Conservation (phyloP, 2,888 invertebrate species). For the Odontocerum albicorne region DNA sequence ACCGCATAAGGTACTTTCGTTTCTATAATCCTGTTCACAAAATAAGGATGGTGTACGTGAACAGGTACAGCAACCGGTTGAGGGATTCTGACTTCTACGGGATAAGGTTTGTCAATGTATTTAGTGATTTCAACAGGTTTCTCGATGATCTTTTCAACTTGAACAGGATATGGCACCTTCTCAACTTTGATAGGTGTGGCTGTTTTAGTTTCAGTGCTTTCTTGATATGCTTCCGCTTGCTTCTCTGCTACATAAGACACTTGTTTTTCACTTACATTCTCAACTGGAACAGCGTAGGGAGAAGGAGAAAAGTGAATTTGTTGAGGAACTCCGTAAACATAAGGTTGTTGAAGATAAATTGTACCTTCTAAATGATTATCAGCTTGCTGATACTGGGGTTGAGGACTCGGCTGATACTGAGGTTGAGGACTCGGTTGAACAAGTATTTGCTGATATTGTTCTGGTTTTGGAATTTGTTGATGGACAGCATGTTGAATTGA, state of each 20-base stretch:
- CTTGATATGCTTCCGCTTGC: too few species aligned
- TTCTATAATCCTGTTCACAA: conserved; percentile 57
- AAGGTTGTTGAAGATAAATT: conserved; percentile 9
- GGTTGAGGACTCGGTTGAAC: conserved; percentile 35
- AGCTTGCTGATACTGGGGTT: conserved; percentile 8
- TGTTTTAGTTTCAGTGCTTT: too few species aligned
- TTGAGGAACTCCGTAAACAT: conserved; percentile 10
- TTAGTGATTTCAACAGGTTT: conserved; percentile 55
- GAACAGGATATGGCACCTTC: conserved; percentile 50
- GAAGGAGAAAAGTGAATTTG: too few species aligned
- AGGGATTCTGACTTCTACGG: not conserved
- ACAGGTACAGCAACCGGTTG: conserved; percentile 47
- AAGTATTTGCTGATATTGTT: conserved; percentile 37
- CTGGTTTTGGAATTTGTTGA: conserved; percentile 36
- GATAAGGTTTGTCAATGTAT: conserved; percentile 50
- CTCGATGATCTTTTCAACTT: conserved; percentile 54
- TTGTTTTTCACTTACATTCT: too few species aligned
- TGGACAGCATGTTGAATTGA: not conserved
- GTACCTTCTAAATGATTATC: too few species aligned
- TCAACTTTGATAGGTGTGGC: too few species aligned
- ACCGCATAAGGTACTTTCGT: conserved; percentile 55
- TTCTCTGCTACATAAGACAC: too few species aligned
- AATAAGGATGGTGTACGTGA: conserved; percentile 53
- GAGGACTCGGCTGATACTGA: conserved; percentile 34
- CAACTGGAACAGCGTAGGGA: too few species aligned